Base-by-base conservation (phyloP, 2,113 vertebrate genomes). In the Toxotes chatareus region DNA sequence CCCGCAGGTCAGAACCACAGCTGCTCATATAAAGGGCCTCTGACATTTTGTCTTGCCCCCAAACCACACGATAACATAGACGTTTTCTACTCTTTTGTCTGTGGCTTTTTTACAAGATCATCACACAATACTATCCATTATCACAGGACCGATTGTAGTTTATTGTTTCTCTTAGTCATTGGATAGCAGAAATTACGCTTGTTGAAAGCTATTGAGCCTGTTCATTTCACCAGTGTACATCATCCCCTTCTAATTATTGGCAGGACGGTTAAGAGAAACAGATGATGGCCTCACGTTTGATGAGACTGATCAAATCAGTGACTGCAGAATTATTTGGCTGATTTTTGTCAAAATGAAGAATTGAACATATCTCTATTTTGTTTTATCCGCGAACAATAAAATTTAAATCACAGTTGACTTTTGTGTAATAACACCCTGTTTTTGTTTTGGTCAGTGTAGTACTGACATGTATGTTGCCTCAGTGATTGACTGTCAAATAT, bases 21-120 rank as follows among this genome's bases (percentile, higher is more conserved):
- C 83, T 91, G 85, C 51, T 79, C 79, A 68, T 70, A 78, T 9
- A 68, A 76, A 87, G 64, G 14, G 69, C 47, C 74, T 84, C 10
- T 88, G 83, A 86, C 86, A 87, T 88, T 87, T 86, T 51, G 57
- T 80, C 74, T 79, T 72, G 55, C 63, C 61, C 55, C 34, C 32
- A 77, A 88, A 82, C 71, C 31, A 44, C 79, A 69, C 61, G 66
- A 36, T 80, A 80, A 77, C 60, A 49, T 38, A 79, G 55, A 71
- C 44, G 32, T 57, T 83, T 51, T 63, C 46, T 56, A 32, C 67
- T 63, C 23, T 67, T 59, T 75, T 73, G 27, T 84, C 70, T 69
- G 40, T 73, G 63, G 36, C 31, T 27, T 46, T 82, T 79, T 77
- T 84, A 40, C 40, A 57, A 65, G 60, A 32, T 87, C 75, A 65